Evolutionary conservation across 2,113 vertebrate species (phyloP).

Genomic region (Mystacornis crossleyi): DNA sequence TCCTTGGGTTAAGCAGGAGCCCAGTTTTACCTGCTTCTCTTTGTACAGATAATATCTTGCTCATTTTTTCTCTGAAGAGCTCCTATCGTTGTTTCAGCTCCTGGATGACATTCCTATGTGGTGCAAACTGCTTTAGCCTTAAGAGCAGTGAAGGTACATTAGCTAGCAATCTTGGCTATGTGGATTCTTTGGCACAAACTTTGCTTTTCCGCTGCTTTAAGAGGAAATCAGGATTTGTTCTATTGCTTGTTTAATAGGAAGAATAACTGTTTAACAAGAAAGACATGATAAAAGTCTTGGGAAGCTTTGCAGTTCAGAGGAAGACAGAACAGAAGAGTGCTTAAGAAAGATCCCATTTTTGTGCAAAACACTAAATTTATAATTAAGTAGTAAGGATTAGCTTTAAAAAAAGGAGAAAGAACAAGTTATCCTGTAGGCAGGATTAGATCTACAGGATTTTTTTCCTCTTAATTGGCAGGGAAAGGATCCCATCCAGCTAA

Average conservation of each 20-base stretch:
- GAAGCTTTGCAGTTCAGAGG: not conserved
- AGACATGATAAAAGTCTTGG: not conserved
- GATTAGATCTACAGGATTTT: not conserved
- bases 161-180: not conserved
- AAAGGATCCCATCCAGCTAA: not conserved
- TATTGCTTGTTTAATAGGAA: constrained; percentile 2
- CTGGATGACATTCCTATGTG: not conserved
- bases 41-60: not conserved
- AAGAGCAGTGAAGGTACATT: not conserved
- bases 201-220: constrained; percentile 1
- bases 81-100: not conserved
- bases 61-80: not conserved
- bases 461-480: not conserved
- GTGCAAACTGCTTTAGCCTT: not conserved
- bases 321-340: not conserved
- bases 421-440: not conserved
- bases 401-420: not conserved
- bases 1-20: not conserved
- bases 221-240: not conserved
- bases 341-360: constrained; percentile 7
- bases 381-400: not conserved
- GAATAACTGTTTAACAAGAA: not conserved
- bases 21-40: not conserved
- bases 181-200: not conserved
- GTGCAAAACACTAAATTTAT: not conserved